Evolutionary conservation across 2,113 vertebrate genomes (phyloP), one percentile per base, ranked within the genome.

Genomic region (Apteryx mantelli): DNA sequence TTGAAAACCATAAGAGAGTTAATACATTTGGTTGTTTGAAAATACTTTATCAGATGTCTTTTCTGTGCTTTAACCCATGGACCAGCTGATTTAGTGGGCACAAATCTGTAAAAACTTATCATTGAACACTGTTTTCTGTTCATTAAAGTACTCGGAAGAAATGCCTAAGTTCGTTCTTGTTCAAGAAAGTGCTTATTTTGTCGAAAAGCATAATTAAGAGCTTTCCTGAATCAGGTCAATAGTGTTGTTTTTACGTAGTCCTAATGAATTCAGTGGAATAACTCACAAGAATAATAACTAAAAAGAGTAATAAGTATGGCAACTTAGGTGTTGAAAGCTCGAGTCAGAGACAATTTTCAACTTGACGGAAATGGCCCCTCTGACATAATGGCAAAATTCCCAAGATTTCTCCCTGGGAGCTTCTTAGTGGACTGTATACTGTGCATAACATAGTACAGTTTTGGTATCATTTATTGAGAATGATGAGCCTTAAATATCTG

Each of bases 401-500:
- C 24, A n/a, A 32, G 15, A 69, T 82, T 53, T 73, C 34, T 52
- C 53, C 14, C 61, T 76, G 75, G 17, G 28, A 22, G 75, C n/a
- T 40, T 4, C 7, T 2, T 0, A 12, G 26, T 15, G 11, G 5
- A 13, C 16, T 20, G 19, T 32, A 6, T 30, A 13, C 46, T 26
- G 48, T 15, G 24, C 30, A 36, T 13, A 58, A 34, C 12, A 8
- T 25, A 7, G 18, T 22, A 4, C 28, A 55, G 11, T 26, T 65
- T 36, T 70, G 24, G 16, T 32, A n/a, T 66, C 5, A 70, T 68
- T 81, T 68, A 18, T 30, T 34, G 73, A 82, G 58, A 20, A 9
- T 21, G 38, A 44, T 16, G 8, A 0, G 3, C 28, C 36, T 56
- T 25, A 26, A 3, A 1, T n/a, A 76, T 9, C 32, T 48, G 6